Conservation (phyloP, 2,797 vertebrate species). For the Malurus splendens region DNA sequence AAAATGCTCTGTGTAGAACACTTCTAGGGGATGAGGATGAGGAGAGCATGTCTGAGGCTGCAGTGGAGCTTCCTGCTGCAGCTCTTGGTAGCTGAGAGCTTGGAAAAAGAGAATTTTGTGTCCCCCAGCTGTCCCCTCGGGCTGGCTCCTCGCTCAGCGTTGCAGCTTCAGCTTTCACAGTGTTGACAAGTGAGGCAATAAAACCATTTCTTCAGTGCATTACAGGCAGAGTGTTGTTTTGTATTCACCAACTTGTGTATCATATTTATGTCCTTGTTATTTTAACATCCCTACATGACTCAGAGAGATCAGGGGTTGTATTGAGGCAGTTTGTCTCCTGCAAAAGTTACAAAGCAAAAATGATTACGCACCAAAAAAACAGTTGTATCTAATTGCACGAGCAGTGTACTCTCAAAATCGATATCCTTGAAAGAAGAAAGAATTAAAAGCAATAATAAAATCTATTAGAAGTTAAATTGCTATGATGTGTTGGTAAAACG, state of each 20-base stretch:
- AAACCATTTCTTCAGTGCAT: not conserved
- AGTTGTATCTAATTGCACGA: constrained; percentile 33
- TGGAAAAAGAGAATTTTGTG: not conserved
- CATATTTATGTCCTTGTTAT: constrained; percentile 26
- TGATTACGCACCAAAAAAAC: constrained; percentile 31
- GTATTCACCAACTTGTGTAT: not conserved
- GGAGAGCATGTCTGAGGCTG: not conserved
- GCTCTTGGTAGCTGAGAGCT: not conserved
- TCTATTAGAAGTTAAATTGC: constrained; percentile 41
- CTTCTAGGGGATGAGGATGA: not conserved
- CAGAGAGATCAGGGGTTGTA: constrained; percentile 7
- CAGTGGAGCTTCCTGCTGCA: not conserved
- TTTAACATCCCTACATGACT: constrained; percentile 17
- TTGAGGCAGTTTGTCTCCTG: constrained; percentile 35
- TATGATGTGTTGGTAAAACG: constrained; percentile 32
- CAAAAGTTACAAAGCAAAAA: constrained; percentile 33
- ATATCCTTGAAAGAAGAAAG: constrained; percentile 40
- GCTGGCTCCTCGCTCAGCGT: not conserved
- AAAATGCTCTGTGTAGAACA: not conserved
- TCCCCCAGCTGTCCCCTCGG: not conserved
- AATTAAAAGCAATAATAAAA: constrained; percentile 50
- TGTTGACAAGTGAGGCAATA: not conserved
- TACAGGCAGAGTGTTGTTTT: not conserved
- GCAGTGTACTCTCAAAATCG: constrained; percentile 37
- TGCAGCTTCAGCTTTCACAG: no score